A percentile compares a stretch with the other conserved stretches of the same genome.
Conservation (phyloP, 1,140 invertebrate genomes). For the Bradysia coprophila region DNA sequence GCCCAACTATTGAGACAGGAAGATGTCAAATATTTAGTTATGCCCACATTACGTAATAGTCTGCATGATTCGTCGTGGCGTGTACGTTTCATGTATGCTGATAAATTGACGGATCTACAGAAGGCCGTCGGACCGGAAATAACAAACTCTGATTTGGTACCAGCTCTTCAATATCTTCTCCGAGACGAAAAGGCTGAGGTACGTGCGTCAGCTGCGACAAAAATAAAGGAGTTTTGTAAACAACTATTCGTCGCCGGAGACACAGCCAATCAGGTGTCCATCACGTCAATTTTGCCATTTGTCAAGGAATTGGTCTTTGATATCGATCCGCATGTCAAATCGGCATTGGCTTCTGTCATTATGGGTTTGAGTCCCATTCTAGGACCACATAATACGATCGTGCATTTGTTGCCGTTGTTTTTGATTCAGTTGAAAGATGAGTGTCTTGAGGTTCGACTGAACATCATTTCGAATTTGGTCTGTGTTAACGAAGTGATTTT, state of each 20-base stretch:
- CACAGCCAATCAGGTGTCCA: conserved; percentile 73
- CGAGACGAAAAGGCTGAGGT: conserved; percentile 99
- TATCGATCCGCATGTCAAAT: conserved; percentile 97
- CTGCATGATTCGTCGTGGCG: conserved; percentile 94
- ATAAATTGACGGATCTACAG: conserved; percentile 73
- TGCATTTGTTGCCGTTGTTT: conserved; percentile 93
- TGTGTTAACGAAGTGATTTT: conserved; percentile 95
- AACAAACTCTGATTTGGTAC: conserved; percentile 83
- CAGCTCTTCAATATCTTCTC: conserved; percentile 80
- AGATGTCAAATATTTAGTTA: conserved; percentile 59
- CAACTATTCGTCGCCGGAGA: too few relatives aligned
- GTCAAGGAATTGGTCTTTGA: conserved; percentile 96
- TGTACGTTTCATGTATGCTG: conserved; percentile 96
- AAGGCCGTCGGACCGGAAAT: conserved; percentile 94
- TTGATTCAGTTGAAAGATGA: conserved; percentile 96
- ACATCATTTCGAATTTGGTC: conserved; percentile 98
- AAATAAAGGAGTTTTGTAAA: conserved; percentile 89
- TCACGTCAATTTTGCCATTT: conserved; percentile 89
- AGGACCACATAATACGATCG: conserved; percentile 93
- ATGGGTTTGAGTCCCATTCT: conserved; percentile 98
- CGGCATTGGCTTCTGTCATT: conserved; percentile 93
- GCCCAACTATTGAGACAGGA: conserved; percentile 73
- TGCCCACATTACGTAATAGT: conserved; percentile 85
- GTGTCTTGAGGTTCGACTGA: conserved; percentile 95
- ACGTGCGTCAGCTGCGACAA: conserved; percentile 87